A percentile compares a stretch with the other conserved stretches of the same genome.
Evolutionary conservation across 1,140 invertebrate genomes (phyloP).

Genomic region (Centruroides sculpturatus): DNA sequence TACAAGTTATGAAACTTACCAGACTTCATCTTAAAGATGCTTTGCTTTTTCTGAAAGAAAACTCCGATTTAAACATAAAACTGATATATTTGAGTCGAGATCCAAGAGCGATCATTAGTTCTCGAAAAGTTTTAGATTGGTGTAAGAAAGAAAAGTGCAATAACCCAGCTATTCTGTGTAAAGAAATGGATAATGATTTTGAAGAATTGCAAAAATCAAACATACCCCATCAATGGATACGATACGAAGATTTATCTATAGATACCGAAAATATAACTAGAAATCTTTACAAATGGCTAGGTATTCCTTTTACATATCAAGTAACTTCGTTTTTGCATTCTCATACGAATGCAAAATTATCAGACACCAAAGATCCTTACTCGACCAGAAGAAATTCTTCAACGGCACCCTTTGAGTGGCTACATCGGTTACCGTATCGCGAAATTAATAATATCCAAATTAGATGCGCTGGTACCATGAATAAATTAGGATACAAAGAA

Average conservation of each 20-base stretch:
- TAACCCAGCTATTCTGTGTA: conserved; percentile 54
- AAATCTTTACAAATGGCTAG: conserved; percentile 59
- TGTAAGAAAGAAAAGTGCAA: conserved; percentile 70
- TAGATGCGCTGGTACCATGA: background rate
- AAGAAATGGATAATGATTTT: conserved; percentile 61
- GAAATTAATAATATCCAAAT: conserved; percentile 4
- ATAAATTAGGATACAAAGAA: conserved; percentile 4
- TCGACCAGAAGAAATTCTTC: conserved; percentile 13
- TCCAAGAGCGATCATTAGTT: conserved; percentile 70
- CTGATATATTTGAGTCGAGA: conserved; percentile 64
- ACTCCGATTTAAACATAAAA: conserved; percentile 31
- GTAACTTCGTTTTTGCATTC: conserved; percentile 15
- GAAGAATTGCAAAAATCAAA: conserved; percentile 46
- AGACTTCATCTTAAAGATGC: conserved; percentile 14
- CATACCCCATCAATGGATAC: conserved; percentile 42
- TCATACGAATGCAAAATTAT: conserved; percentile 10
- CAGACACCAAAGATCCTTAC: conserved; percentile 12
- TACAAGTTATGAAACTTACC: conserved; percentile 18
- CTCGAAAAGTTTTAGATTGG: conserved; percentile 65
- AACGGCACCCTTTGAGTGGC: conserved; percentile 5
- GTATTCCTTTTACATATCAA: conserved; percentile 29
- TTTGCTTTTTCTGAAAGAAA: conserved; percentile 1
- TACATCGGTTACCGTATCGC: background rate
- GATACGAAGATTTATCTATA: conserved; percentile 67
- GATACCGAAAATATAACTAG: conserved; percentile 52